Conservation (phyloP, 1,140 invertebrate species). For the Magallana ariakensis region DNA sequence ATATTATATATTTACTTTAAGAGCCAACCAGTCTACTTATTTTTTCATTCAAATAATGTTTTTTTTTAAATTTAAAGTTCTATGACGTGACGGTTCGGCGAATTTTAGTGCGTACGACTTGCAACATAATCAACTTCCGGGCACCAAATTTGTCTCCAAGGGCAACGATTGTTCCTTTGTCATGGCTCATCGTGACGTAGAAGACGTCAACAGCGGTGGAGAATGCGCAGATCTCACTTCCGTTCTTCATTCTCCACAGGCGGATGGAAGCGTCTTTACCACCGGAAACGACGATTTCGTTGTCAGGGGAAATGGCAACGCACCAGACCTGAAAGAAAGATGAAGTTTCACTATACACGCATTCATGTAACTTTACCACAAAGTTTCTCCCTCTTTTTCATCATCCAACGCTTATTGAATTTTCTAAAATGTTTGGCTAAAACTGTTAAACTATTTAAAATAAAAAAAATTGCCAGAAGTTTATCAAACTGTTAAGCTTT, state of each 20-base stretch:
- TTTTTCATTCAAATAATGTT: too few relatives aligned
- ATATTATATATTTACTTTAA: too few relatives aligned
- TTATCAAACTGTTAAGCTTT: too few relatives aligned
- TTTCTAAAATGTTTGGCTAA: neutral
- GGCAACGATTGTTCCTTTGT: conserved; percentile 79
- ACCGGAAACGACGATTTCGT: conserved; percentile 78
- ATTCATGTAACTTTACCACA: too few relatives aligned
- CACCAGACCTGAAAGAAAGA: conserved; percentile 76
- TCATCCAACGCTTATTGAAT: too few relatives aligned
- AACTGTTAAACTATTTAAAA: neutral
- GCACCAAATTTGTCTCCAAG: conserved; percentile 78
- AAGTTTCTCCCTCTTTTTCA: too few relatives aligned
- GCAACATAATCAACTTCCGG: conserved; percentile 80
- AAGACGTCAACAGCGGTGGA: conserved; percentile 78
- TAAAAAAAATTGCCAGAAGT: too few relatives aligned
- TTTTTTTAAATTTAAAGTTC: neutral
- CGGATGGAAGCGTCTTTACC: conserved; percentile 78
- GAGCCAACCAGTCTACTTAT: too few relatives aligned
- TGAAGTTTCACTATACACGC: neutral
- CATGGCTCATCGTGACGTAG: conserved; percentile 76
- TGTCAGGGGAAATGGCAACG: conserved; percentile 76
- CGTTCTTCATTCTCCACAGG: conserved; percentile 77
- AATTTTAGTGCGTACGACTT: conserved; percentile 77
- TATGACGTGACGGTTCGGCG: conserved; percentile 49
- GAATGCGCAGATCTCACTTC: conserved; percentile 76